These are phyloP conservation scores for Odontocolon sp. DNA, from an alignment of 2,888 invertebrate species.

Conservation along the genomic window DNA sequence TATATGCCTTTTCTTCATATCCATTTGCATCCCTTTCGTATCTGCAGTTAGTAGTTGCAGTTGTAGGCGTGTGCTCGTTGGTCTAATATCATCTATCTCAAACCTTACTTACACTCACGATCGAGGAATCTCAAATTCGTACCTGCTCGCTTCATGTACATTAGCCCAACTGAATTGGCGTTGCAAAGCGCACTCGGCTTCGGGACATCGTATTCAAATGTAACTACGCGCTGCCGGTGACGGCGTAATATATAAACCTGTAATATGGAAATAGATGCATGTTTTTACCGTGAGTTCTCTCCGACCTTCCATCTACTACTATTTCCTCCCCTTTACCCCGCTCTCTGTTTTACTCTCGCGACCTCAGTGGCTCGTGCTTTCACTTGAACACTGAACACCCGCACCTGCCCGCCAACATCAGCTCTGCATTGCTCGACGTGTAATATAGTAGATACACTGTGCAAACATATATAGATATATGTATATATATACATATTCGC, in stretches of 20 bases:
- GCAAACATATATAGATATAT: background rate
- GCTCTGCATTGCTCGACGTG: constrained; percentile 9
- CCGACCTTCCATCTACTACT: constrained; percentile 60
- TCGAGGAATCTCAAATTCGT: constrained; percentile 46
- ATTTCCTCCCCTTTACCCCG: constrained; percentile 47
- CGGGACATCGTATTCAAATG: constrained; percentile 78
- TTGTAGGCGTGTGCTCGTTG: background rate
- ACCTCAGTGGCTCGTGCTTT: too few relatives aligned
- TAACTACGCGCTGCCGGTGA: constrained; percentile 79
- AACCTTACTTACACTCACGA: constrained; percentile 13
- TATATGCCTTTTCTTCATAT: background rate
- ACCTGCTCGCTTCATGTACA: constrained; percentile 23
- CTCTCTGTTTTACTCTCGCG: constrained; percentile 43
- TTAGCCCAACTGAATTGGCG: constrained; percentile 23
- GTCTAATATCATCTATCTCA: constrained; percentile 35
- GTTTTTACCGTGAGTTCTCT: constrained; percentile 78
- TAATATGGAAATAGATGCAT: constrained; percentile 81
- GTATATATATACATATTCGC: constrained; percentile 9
- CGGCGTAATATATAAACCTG: constrained; percentile 80
- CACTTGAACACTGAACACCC: constrained; percentile 41
- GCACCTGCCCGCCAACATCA: constrained; percentile 28
- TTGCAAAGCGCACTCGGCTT: constrained; percentile 23
- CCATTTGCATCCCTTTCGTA: background rate
- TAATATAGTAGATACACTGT: background rate
- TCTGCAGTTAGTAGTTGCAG: background rate